phyloP scores from a whole-genome alignment of 2,113 vertebrate species.

The Emydocephalus ijimae region DNA sequence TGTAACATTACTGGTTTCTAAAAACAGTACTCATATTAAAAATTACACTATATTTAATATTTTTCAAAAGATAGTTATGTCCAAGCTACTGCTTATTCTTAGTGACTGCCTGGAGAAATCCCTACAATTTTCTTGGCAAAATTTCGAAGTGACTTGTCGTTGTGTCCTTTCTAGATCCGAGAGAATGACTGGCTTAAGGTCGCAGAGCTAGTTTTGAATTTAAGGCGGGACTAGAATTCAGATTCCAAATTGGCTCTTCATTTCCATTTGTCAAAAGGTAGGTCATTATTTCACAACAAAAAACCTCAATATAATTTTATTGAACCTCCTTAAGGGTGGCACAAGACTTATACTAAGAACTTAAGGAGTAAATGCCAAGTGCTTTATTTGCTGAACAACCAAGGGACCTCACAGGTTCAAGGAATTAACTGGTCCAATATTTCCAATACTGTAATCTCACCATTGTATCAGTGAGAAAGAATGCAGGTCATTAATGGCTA shows the following conservation, averaged over 20 bases:
- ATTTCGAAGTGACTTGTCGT: background rate
- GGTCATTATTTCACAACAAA: background rate
- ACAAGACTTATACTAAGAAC: background rate
- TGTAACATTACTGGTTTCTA: too few species aligned
- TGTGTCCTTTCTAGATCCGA: background rate
- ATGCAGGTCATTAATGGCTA: too few species aligned
- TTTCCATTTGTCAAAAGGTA: background rate
- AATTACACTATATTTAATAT: rapidly evolving
- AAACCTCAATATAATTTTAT: background rate
- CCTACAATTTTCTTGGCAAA: background rate
- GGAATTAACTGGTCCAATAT: background rate
- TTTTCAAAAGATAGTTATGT: background rate
- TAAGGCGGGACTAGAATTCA: background rate
- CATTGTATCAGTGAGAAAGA: background rate
- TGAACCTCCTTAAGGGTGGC: background rate
- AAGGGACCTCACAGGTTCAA: background rate
- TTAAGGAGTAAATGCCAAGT: background rate
- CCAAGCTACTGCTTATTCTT: background rate
- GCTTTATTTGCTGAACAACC: background rate
- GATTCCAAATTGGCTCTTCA: background rate
- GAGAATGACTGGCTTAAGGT: background rate
- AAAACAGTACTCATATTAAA: background rate
- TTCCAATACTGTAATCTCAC: background rate
- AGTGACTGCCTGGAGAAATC: background rate
- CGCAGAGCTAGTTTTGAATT: background rate